A percentile compares a stretch with the other conserved stretches of the same genome.
Conservation (phyloP, 2,797 vertebrate species). For the Myripristis jacobus region DNA sequence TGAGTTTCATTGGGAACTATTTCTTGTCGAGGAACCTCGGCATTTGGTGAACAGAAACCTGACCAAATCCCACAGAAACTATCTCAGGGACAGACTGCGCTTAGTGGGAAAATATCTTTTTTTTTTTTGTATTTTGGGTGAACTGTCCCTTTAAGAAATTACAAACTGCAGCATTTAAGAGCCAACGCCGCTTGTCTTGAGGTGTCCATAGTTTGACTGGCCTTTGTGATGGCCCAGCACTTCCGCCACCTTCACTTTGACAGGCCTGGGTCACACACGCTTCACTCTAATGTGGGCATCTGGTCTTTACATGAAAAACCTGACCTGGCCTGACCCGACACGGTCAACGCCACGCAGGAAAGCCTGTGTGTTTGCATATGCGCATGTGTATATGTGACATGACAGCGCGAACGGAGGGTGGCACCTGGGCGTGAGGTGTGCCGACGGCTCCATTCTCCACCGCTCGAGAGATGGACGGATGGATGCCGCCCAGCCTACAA, state of each 20-base stretch:
- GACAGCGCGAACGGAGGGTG: constrained; percentile 23
- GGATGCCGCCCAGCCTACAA: constrained; percentile 19
- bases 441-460: constrained; percentile 37
- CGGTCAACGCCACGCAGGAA: neutral
- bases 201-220: constrained; percentile 37
- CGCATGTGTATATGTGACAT: constrained; percentile 5
- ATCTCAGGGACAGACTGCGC: too few species aligned
- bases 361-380: constrained; percentile 21
- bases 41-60: too few species aligned
- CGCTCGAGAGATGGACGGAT: constrained; percentile 38
- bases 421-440: constrained; percentile 30
- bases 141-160: too few species aligned
- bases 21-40: too few species aligned
- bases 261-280: neutral
- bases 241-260: constrained; percentile 15
- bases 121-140: too few species aligned
- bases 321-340: neutral
- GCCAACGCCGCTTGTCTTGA: constrained; percentile 52
- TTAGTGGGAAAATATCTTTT: too few species aligned
- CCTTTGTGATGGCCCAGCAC: constrained; percentile 38
- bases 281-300: neutral
- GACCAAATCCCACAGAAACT: too few species aligned
- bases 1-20: too few species aligned
- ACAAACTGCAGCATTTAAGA: too few species aligned
- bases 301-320: too few species aligned